These are phyloP conservation scores for Cathartes aura DNA, from an alignment of 2,113 vertebrate genomes.

Conservation along the genomic window DNA sequence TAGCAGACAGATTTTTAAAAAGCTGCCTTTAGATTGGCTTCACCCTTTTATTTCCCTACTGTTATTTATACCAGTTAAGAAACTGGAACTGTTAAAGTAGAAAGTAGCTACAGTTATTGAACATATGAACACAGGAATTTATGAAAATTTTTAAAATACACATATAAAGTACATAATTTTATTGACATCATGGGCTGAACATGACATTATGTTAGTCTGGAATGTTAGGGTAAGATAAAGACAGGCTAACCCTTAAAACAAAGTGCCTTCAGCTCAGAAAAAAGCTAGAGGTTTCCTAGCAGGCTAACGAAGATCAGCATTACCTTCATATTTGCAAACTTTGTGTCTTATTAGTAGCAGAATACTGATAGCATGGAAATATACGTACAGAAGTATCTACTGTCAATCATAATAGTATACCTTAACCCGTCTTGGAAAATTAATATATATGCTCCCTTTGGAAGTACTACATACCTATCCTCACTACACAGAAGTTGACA, in stretches of 20 bases:
- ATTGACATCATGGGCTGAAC: not conserved
- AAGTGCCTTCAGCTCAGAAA: not conserved
- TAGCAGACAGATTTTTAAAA: not conserved
- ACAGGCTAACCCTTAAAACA: not conserved
- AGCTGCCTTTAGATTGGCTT: not conserved
- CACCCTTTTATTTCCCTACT: not conserved
- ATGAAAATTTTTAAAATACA: not conserved
- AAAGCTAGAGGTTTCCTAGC: not conserved
- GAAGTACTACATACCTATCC: not conserved
- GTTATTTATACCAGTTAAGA: not conserved
- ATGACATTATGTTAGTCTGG: not conserved
- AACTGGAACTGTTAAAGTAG: not conserved
- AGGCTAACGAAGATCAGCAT: not conserved
- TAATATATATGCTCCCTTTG: not conserved
- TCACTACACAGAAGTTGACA: not conserved
- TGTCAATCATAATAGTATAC: not conserved
- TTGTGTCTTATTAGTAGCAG: not conserved
- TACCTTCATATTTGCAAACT: not conserved
- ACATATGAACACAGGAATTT: not conserved
- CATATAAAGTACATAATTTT: not conserved
- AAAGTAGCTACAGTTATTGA: not conserved
- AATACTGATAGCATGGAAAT: not conserved
- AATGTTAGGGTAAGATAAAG: not conserved
- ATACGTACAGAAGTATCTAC: not conserved
- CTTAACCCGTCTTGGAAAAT: not conserved